Evolutionary conservation across 2,113 vertebrate genomes (phyloP), one percentile per base, ranked within the genome.

Genomic region (Halichoerus grypus): DNA sequence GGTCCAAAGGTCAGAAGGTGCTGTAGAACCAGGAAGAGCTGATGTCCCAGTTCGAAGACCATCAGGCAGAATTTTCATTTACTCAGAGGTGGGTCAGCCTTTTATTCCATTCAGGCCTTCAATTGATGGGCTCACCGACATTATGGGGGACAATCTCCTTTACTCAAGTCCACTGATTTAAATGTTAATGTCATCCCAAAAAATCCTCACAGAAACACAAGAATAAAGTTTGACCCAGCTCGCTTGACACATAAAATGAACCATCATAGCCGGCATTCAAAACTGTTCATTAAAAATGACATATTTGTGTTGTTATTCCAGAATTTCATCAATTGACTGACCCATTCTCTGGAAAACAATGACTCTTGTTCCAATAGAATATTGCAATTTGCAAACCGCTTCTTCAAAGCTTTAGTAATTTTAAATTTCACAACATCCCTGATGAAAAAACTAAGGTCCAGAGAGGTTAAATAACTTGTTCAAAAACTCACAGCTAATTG

Each of bases 321-420:
- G 65, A 72, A 89, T 67, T 97, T 94, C 79, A 59, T 67, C 82
- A 71, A 84, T 63, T 95, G 88, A 61, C 18, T 91, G 33, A n/a
- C 33, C 5, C 12, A 49, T 39, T 90, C 24, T 79, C 36, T 74
- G 53, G 42, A 83, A 91, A 95, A 92, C 11, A 97, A 80, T 65
- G 59, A 53, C 16, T 39, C 5, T 67, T 88, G 3, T 91, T 87
- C 88, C 31, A 88, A 22, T 28, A n/a, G 12, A 80, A 49, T 80
- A 91, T 28, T 55, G 24, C 2, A 92, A 94, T 97, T 74, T 93
- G 0, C 8, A 88, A 74, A 83, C 4, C 26, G 49, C 4, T 85
- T 95, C 36, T 82, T 8, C 77, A 82, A 95, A 65, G 4, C 2
- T 61, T 69, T 39, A 49, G 22, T 90, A 28, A 14, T 77, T 90